Conservation (phyloP, 2,113 vertebrate genomes). For the Butastur rufipennis region DNA sequence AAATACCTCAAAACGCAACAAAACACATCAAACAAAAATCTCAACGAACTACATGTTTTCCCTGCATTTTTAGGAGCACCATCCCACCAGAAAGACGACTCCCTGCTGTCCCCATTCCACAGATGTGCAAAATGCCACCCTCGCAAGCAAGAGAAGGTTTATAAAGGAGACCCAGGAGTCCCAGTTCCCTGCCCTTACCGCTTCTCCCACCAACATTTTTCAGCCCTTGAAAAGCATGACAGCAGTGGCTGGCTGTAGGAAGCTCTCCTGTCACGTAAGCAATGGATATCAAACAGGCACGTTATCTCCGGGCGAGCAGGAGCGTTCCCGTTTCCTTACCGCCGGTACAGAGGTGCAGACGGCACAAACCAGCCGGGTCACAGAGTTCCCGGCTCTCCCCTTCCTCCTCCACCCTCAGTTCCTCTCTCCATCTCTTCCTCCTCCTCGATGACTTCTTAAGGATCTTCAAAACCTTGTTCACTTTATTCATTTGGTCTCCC, state of each 20-base stretch:
- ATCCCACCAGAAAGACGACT: background rate
- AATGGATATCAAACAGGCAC: background rate
- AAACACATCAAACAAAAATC: background rate
- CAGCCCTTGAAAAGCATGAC: background rate
- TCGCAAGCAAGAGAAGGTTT: background rate
- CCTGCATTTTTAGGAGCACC: background rate
- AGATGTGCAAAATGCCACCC: background rate
- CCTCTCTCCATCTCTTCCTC: slow-evolving; percentile 69
- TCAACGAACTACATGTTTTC: background rate
- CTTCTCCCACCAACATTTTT: background rate
- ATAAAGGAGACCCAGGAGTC: background rate
- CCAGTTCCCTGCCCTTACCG: background rate
- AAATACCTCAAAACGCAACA: background rate
- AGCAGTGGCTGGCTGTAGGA: background rate
- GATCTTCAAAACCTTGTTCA: slow-evolving; percentile 72
- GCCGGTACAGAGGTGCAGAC: slow-evolving; percentile 70
- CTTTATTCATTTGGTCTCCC: slow-evolving; percentile 67
- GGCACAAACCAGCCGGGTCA: slow-evolving; percentile 70
- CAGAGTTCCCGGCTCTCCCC: slow-evolving; percentile 65
- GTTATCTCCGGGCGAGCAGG: background rate
- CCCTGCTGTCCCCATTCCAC: background rate
- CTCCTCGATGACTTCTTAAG: slow-evolving; percentile 75
- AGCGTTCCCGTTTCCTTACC: slow-evolving; percentile 67
- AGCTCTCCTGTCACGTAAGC: background rate
- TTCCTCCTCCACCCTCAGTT: slow-evolving; percentile 71